Evolutionary conservation across 2,797 vertebrate species (phyloP).

Genomic region (Petrocephalus sullivani): DNA sequence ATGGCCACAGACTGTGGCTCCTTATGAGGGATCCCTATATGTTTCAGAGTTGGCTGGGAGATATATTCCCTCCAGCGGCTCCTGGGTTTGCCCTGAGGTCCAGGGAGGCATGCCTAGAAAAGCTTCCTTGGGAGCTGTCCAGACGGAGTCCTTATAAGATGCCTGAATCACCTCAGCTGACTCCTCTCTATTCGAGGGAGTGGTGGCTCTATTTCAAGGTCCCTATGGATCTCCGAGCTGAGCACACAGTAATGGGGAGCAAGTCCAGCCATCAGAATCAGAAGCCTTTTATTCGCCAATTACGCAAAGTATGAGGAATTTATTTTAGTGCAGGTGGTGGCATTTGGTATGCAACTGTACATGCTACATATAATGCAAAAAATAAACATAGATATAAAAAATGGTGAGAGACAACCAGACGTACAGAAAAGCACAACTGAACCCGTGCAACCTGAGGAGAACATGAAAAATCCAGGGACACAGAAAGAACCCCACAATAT

Average conservation of each 20-base stretch:
- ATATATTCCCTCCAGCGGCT: not conserved
- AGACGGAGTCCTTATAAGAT: not conserved
- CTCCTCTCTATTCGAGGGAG: not conserved
- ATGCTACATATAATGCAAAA: too few species aligned
- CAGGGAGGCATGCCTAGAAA: not conserved
- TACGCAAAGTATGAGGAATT: not conserved
- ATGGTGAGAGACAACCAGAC: not conserved
- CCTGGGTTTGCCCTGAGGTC: not conserved
- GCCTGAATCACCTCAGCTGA: not conserved
- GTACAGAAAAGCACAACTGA: not conserved
- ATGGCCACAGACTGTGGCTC: not conserved
- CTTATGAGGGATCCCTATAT: not conserved
- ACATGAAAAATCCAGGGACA: not conserved
- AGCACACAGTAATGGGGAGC: not conserved
- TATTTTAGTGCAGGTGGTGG: not conserved
- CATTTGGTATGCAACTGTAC: not conserved
- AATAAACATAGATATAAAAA: not conserved
- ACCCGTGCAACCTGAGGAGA: not conserved
- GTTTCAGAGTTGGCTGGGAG: not conserved
- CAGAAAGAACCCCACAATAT: not conserved
- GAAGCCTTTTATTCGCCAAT: not conserved
- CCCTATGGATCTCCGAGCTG: not conserved
- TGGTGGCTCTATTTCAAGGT: not conserved
- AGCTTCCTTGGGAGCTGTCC: not conserved
- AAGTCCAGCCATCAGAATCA: not conserved